phyloP scores from a whole-genome alignment of 2,113 vertebrate species.

The Eudyptes chrysolophus region DNA sequence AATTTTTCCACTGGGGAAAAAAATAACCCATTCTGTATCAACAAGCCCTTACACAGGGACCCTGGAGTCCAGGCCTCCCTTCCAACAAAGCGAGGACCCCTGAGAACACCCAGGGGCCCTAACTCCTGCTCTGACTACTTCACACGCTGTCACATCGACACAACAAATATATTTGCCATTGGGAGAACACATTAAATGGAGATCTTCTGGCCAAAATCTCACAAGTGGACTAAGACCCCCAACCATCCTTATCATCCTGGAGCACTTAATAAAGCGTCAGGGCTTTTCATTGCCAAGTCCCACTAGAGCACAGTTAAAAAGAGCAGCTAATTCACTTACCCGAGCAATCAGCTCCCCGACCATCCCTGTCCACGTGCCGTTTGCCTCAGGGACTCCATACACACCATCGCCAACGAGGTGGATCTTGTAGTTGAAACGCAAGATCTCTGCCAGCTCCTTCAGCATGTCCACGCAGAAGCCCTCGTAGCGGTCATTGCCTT shows the following conservation, averaged over 20 bases:
- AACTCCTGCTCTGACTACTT: neutral
- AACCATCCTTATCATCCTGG: neutral
- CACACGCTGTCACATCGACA: fast-evolving
- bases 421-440: constrained; percentile 96
- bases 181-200: neutral
- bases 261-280: neutral
- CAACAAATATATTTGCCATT: neutral
- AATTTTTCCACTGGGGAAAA: neutral
- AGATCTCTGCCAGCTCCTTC: constrained; percentile 91
- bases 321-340: constrained; percentile 73
- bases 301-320: neutral
- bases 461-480: constrained; percentile 99
- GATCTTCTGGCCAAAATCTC: neutral
- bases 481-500: constrained; percentile 94
- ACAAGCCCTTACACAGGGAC: fast-evolving
- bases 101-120: neutral
- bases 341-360: constrained; percentile 95
- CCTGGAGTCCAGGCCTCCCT: neutral
- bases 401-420: constrained; percentile 90
- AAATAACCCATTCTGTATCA: fast-evolving
- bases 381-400: constrained; percentile 90
- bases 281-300: neutral
- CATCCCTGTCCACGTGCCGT: constrained; percentile 96
- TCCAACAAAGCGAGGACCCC: neutral
- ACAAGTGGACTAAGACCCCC: neutral